Evolutionary conservation across 2,797 vertebrate genomes (phyloP).

Genomic region (Sternotherus odoratus): DNA sequence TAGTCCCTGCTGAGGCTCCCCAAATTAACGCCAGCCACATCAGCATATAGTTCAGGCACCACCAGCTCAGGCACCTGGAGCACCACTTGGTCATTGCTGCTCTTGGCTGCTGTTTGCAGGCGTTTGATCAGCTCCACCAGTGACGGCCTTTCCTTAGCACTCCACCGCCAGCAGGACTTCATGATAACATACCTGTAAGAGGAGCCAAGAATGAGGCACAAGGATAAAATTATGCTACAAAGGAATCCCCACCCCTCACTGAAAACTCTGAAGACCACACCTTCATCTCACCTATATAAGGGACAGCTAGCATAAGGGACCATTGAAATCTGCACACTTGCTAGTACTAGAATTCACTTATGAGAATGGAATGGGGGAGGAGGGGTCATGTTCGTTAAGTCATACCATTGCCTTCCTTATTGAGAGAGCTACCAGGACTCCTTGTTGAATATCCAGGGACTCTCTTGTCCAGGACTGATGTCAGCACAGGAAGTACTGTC

Average conservation of each 20-base stretch:
- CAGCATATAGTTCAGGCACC: conserved; percentile 87
- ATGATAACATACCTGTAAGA: conserved; percentile 87
- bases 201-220: background rate
- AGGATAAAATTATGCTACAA: background rate
- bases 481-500: background rate
- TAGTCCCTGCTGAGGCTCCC: conserved; percentile 80
- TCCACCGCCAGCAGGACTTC: conserved; percentile 92
- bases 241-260: background rate
- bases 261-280: background rate
- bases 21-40: conserved; percentile 86
- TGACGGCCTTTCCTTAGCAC: conserved; percentile 81
- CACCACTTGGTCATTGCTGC: conserved; percentile 85
- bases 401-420: background rate
- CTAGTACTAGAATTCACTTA: background rate
- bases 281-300: background rate
- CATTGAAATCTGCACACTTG: background rate
- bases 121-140: conserved; percentile 81
- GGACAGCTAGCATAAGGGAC: background rate
- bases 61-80: conserved; percentile 86
- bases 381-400: background rate
- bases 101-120: conserved; percentile 83
- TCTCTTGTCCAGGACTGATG: background rate
- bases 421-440: background rate
- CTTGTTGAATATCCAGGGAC: background rate
- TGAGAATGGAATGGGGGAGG: background rate